Base-by-base conservation (phyloP, 2,797 vertebrate species). In the Hoplostethus mediterraneus region DNA sequence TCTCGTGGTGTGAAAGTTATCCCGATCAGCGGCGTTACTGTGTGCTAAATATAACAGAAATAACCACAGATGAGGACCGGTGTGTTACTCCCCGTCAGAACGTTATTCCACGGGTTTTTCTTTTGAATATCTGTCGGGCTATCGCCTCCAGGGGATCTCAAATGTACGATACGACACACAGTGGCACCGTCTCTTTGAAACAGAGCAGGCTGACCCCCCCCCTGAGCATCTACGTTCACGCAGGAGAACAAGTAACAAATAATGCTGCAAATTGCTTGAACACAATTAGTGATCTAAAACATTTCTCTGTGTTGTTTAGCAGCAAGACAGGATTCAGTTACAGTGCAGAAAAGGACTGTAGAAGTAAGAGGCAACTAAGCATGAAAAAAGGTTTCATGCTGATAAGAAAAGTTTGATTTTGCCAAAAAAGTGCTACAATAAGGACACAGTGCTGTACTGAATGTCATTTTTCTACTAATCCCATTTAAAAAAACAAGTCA, bases 351-450 rank as follows among this genome's bases (percentile, higher is more conserved):
- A 55, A 13, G 40, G 44, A 13, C 40, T 67, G 69, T 51, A 71
- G 56, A 61, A 51, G 62, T 17, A 6, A 48, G 47, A 17, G 4
- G 16, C 47, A 17, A 16, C 76, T 16, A 12, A 70, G 66, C 25
- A 53, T 47, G 53, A 16, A 28, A 13, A 25, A 11, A 21, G 45
- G 67, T 11, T 42, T 47, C 10, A 33, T 66, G 67, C 59, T 49
- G 72, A 71, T 77, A 83, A 65, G 70, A 82, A 85, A 87, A 79
- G 71, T 83, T 77, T 57, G 56, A 80, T 81, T 80, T 44, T 64
- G 57, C 53, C 25, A 17, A 44, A 76, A 80, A 72, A 69, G 75
- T n/a, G n/a, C 73, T 83, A 73, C 54, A 56, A 13, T 16, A 36
- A 36, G 38, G 56, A 72, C 51, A 58, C 63, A 36, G 6, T 0